Base-by-base conservation (phyloP, 2,797 vertebrate species). In the Ctenopoma kingsleyae region DNA sequence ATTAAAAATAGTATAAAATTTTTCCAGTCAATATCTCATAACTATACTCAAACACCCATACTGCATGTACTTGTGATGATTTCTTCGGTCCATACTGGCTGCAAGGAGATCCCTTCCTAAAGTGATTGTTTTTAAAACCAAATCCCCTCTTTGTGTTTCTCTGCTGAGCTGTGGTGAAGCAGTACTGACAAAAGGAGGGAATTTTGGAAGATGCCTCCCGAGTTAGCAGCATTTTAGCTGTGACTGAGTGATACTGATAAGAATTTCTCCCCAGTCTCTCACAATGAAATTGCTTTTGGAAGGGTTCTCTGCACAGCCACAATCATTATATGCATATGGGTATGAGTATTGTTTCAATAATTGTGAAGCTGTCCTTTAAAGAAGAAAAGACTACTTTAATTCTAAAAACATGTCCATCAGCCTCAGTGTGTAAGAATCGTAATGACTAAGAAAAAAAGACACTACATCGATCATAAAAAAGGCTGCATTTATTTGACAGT, bases 401-500 rank as follows among this genome's bases (percentile, higher is more conserved):
- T 11, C 2, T 44, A 17, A 43, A n/a, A 43, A 17, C 40, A 41
- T 5, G 13, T 43, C n/a, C 25, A 22, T 35, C 10, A 23, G 5
- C 32, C 7, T 30, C 6, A 54, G 30, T 10, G 11, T 65, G 0
- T n/a, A 32, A 11, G 2, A 20, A 36, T 15, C 8, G 15, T 30
- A 50, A 69, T 40, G 5, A 56, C 6, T 2, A 53, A 11, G 19
- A 53, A 30, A 5, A 23, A n/a, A 23, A 38, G 2, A 20, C 1
- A 70, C n/a, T 22, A 44, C 47, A 54, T 16, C 12, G 49, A 40
- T 58, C 71, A 73, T 62, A 75, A 83, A 82, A 84, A 44, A 83
- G 67, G 67, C 62, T 86, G 68, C 65, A 75, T 92, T 92, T 92
- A 92, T 91, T 91, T 84, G 52, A 81, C 73, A 86, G 47, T 75